phyloP scores from a whole-genome alignment of 2,113 vertebrate species.

The Neofelis nebulosa region DNA sequence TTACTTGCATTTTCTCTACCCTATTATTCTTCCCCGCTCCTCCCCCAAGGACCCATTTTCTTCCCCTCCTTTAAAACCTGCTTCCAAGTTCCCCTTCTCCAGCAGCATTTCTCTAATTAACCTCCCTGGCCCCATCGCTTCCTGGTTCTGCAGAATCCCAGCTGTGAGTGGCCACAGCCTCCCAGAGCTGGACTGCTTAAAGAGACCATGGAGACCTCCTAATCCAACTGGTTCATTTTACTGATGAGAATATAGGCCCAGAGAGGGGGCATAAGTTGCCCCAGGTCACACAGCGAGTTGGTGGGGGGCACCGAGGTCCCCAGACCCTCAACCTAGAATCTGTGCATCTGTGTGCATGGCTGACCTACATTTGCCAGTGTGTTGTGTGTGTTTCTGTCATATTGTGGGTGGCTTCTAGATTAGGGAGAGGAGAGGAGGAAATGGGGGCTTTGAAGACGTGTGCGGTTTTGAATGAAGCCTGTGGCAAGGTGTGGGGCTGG shows the following conservation, averaged over 20 bases:
- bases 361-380: not conserved
- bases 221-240: not conserved
- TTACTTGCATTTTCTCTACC: not conserved
- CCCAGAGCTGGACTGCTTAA: not conserved
- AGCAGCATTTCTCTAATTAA: conserved; percentile 27
- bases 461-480: not conserved
- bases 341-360: not conserved
- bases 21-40: not conserved
- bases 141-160: not conserved
- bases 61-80: not conserved
- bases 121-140: not conserved
- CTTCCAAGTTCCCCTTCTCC: not conserved
- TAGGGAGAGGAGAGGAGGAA: not conserved
- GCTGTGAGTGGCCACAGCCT: not conserved
- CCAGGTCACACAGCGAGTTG: not conserved
- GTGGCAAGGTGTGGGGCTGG: not conserved
- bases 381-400: not conserved
- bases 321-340: not conserved
- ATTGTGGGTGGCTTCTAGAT: not conserved
- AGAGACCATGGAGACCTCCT: not conserved
- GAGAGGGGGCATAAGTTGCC: not conserved
- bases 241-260: conserved; percentile 28
- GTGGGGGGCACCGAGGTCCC: not conserved
- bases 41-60: not conserved
- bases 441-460: not conserved